Evolutionary conservation across 2,888 invertebrate genomes (phyloP), one percentile per base, ranked within the genome.

Genomic region (Abrostola tripartita): DNA sequence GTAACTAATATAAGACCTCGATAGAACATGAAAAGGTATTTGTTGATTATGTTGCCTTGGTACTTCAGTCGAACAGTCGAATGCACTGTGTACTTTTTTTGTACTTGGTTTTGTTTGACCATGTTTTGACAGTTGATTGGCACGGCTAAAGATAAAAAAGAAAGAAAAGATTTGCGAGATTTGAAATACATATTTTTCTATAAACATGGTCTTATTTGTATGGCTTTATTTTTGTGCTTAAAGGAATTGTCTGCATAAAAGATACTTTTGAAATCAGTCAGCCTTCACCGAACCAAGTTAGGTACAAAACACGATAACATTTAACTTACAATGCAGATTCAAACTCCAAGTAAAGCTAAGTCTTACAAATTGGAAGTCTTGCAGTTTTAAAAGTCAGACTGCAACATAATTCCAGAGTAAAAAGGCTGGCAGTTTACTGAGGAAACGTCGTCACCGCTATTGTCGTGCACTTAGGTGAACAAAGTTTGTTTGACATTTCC

Each of bases 281-380:
- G 44, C 44, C 14, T 24, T 24, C 44, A 24, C 24, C 24, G 9
- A 47, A 47, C n/a, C 9, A 37, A 54, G 24, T 47, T 38, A 8
- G 6, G 5, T 8, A 5, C 4, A 24, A 49, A 52, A 50, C 51
- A 51, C 35, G 50, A 35, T 12, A 62, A 49, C 49, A 14, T 58
- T 52, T 52, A 61, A 63, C 42, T 38, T 38, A 49, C 47, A 60
- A 65, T 11, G 53, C 52, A 57, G 40, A 73, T 78, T 5, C 37
- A 2, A 78, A 71, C 12, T 74, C 71, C 61, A 49, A 37, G 62
- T 55, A 64, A 74, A 60, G 58, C 47, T 52, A 58, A 56, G 50
- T 51, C 52, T 11, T 37, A 78, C 68, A 68, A 74, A 68, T 62
- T 71, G 76, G 59, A 62, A 57, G 52, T 42, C 49, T 61, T 41